Base-by-base conservation (phyloP, 2,888 invertebrate species). In the Euphydryas editha region DNA sequence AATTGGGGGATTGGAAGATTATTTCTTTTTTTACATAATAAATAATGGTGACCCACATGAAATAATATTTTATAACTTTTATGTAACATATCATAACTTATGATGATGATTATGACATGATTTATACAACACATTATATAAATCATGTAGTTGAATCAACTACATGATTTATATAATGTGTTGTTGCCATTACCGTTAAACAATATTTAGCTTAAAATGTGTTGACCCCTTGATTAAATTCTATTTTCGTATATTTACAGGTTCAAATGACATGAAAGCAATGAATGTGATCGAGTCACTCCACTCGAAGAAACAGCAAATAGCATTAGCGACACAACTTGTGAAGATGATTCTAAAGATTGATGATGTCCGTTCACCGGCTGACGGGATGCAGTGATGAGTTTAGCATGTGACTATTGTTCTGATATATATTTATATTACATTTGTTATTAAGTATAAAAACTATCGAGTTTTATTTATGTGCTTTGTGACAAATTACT, bases 341-440 rank as follows among this genome's bases (percentile, higher is more conserved):
- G 99, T 99, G 61, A 99, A 99, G 87, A 99, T 99, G 99, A 99
- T 99, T 74, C 94, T 99, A 74, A 99, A 99, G 92, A 99, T 99
- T 69, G 99, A 99, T 85, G 99, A 99, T 85, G 97, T 99, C 47
- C 95, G 95, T 68, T 94, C 94, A 5, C 94, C 94, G 5, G 93
- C 93, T 0, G 93, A 94, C 71, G 75, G 83, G 13, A 85, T 90
- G 59, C 82, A 90, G 44, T 90, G 86, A 71, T 55, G 17, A 59
- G 55, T 11, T 30, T 20, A 51, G 42, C n/a, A n/a, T 44, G 42
- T 44, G 42, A 39, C 39, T 39, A 39, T n/a, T 39, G 15, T n/a
- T 44, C 0, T 44, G 15, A 44, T 44, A 44, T 44, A n/a, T n/a
- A n/a, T n/a, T 44, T 44, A 44, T 44, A n/a, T 44, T 44, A 44